phyloP scores from a whole-genome alignment of 2,113 vertebrate genomes.

The Desmodus rotundus region DNA sequence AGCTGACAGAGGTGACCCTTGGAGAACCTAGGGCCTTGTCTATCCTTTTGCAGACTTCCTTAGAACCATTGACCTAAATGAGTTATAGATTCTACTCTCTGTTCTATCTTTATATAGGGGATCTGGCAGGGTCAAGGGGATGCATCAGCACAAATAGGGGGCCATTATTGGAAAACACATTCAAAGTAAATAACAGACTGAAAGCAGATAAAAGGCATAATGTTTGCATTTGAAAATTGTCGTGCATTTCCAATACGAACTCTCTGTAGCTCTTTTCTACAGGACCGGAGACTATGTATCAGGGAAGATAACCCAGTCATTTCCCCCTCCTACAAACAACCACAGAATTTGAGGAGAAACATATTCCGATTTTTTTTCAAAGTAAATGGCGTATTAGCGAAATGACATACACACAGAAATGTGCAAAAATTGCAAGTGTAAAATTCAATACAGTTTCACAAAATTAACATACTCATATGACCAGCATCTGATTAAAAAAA shows the following conservation, averaged over 20 bases:
- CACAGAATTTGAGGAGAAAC: neutral
- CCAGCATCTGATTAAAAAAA: neutral
- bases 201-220: slow-evolving; percentile 45
- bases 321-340: neutral
- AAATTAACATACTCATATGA: neutral
- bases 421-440: neutral
- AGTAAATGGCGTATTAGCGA: neutral
- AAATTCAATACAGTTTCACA: neutral
- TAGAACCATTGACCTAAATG: neutral
- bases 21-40: neutral
- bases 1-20: neutral
- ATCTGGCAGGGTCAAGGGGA: neutral
- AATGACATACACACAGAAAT: neutral
- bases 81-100: neutral
- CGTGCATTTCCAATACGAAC: neutral
- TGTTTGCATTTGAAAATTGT: slow-evolving; percentile 19
- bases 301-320: neutral
- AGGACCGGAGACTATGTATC: neutral
- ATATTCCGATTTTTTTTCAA: neutral
- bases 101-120: neutral
- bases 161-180: slow-evolving; percentile 46
- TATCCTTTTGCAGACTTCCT: neutral
- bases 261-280: neutral
- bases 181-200: slow-evolving; percentile 20
- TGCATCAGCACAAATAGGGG: slow-evolving; percentile 32